Percentiles rank a stretch among this genome's conserved stretches.
These are phyloP conservation scores for Osmoderma eremita DNA, from an alignment of 2,888 invertebrate genomes.

Conservation along the genomic window DNA sequence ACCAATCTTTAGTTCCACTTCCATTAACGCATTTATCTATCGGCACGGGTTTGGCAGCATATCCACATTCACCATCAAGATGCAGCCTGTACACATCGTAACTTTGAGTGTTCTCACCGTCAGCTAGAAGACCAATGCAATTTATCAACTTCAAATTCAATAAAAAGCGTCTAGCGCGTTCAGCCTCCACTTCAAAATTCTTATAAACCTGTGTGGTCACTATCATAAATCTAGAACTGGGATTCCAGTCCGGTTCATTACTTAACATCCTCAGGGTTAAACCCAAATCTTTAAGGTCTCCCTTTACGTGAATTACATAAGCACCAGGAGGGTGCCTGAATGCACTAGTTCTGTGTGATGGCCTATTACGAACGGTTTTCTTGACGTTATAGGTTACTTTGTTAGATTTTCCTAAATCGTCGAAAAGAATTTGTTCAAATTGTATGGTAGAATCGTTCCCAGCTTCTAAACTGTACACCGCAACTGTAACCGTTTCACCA, in stretches of 20 bases:
- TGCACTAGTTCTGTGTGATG: neutral
- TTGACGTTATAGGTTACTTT: conserved; percentile 47
- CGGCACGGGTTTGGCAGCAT: conserved; percentile 38
- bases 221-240: conserved; percentile 50
- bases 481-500: conserved; percentile 41
- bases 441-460: conserved; percentile 37
- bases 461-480: conserved; percentile 30
- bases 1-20: conserved; percentile 46
- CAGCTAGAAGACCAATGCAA: conserved; percentile 51
- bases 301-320: conserved; percentile 49
- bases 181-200: conserved; percentile 43
- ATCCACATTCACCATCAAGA: conserved; percentile 53
- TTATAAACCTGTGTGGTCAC: conserved; percentile 49
- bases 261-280: conserved; percentile 42
- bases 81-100: conserved; percentile 54
- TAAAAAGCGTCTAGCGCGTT: conserved; percentile 47
- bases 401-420: conserved; percentile 42
- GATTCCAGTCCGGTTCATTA: conserved; percentile 47
- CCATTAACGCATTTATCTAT: conserved; percentile 52
- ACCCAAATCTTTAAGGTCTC: conserved; percentile 39
- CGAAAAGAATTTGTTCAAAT: conserved; percentile 46
- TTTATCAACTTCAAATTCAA: conserved; percentile 50
- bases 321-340: conserved; percentile 41
- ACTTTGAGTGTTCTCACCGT: conserved; percentile 41
- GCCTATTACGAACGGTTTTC: conserved; percentile 32